These are phyloP conservation scores for Caenorhabditis sp. DNA, from an alignment of 2,888 invertebrate species.

Conservation along the genomic window DNA sequence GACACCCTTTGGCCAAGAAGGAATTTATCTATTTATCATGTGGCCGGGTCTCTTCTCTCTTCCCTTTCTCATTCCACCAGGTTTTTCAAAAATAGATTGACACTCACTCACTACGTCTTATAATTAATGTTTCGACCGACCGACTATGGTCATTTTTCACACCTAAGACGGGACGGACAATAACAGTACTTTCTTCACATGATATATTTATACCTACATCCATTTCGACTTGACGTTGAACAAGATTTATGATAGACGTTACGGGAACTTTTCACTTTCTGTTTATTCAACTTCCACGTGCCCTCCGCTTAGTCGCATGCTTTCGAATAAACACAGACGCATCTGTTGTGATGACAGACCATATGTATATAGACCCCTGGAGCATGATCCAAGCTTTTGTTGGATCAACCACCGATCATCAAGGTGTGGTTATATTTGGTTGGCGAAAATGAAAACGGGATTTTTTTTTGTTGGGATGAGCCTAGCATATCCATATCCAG, in stretches of 20 bases:
- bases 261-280: too few species aligned
- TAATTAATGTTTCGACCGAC: constrained; percentile 29
- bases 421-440: constrained; percentile 17
- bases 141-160: too few species aligned
- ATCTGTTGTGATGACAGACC: constrained; percentile 45
- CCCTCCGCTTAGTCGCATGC: constrained; percentile 42
- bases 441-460: neutral
- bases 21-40: constrained; percentile 52
- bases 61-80: constrained; percentile 22
- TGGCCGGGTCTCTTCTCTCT: constrained; percentile 20
- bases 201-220: too few species aligned
- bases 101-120: constrained; percentile 10
- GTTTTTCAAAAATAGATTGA: constrained; percentile 43
- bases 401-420: constrained; percentile 41
- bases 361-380: constrained; percentile 49
- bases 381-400: constrained; percentile 29
- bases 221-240: too few species aligned
- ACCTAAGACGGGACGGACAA: constrained; percentile 18
- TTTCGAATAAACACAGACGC: constrained; percentile 50
- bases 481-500: neutral
- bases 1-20: constrained; percentile 38
- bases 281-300: constrained; percentile 50
- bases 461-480: neutral
- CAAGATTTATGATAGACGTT: too few species aligned
- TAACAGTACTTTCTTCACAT: too few species aligned